A percentile compares a stretch with the other conserved stretches of the same genome.
phyloP scores from a whole-genome alignment of 2,113 vertebrate species.

The Synchiropus splendidus region DNA sequence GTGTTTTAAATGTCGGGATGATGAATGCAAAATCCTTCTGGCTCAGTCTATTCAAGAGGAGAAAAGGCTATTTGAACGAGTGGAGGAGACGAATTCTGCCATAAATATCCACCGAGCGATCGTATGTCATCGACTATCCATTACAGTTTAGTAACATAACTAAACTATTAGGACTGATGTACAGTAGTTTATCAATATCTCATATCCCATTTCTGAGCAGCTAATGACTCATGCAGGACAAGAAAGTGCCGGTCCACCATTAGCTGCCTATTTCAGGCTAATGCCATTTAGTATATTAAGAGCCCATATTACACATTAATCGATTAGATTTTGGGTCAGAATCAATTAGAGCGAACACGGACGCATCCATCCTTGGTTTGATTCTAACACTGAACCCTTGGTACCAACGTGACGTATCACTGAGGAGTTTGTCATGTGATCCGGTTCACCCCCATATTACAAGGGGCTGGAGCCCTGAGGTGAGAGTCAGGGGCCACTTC shows the following conservation, averaged over 20 bases:
- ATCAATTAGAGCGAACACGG: too few relatives aligned
- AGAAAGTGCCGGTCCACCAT: conserved; percentile 36
- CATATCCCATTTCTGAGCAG: conserved; percentile 35
- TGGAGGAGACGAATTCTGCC: not conserved
- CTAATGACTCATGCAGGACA: conserved; percentile 26
- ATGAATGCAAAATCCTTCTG: not conserved
- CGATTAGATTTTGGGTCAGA: too few relatives aligned
- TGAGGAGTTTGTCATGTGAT: too few relatives aligned
- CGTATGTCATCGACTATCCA: conserved; percentile 11
- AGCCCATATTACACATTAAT: conserved; percentile 10
- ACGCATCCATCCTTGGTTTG: too few relatives aligned
- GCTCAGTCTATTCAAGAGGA: not conserved
- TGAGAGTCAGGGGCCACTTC: too few relatives aligned
- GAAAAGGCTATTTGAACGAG: not conserved
- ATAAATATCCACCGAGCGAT: conserved; percentile 1
- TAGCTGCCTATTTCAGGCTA: conserved; percentile 33
- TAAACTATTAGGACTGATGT: conserved; percentile 18
- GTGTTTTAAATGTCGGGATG: too few relatives aligned
- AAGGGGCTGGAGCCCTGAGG: too few relatives aligned
- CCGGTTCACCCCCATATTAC: too few relatives aligned
- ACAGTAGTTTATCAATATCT: conserved; percentile 26
- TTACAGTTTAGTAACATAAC: conserved; percentile 15
- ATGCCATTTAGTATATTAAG: conserved; percentile 18
- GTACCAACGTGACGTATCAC: too few relatives aligned
- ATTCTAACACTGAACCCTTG: too few relatives aligned